A percentile compares a stretch with the other conserved stretches of the same genome.
Evolutionary conservation across 2,797 vertebrate species (phyloP).

Genomic region (Vespertilio murinus): DNA sequence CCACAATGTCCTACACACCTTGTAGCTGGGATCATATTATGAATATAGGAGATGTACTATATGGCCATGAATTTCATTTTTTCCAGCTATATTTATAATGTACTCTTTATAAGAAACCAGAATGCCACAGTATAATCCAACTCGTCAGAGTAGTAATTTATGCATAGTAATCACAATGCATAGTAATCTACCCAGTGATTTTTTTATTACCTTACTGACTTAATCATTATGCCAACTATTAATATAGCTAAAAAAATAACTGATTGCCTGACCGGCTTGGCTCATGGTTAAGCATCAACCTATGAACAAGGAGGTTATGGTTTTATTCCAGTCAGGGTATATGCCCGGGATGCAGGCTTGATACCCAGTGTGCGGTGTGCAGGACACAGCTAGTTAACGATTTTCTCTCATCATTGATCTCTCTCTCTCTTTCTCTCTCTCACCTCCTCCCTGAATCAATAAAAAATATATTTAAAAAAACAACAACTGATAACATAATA

Average conservation of each 20-base stretch:
- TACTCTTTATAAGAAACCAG: not conserved
- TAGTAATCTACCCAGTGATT: not conserved
- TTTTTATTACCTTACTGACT: not conserved
- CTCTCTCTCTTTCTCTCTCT: too few species aligned
- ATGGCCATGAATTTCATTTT: not conserved
- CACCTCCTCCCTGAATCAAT: too few species aligned
- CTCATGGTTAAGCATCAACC: too few species aligned
- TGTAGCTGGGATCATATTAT: not conserved
- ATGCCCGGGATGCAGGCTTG: too few species aligned
- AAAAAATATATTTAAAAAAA: not conserved
- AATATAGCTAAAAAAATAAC: not conserved
- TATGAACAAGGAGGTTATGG: too few species aligned
- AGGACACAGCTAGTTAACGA: too few species aligned
- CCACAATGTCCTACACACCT: not conserved
- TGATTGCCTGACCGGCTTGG: not conserved
- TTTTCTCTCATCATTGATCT: too few species aligned
- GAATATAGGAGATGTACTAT: not conserved
- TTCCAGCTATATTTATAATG: not conserved
- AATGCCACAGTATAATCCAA: not conserved
- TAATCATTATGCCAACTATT: not conserved
- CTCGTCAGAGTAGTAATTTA: too few species aligned
- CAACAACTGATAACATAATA: not conserved
- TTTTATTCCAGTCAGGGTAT: too few species aligned
- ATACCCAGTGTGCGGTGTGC: too few species aligned
- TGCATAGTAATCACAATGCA: not conserved